Evolutionary conservation across 2,113 vertebrate species (phyloP), one percentile per base, ranked within the genome.

Genomic region (Drymodes brunneopygia): DNA sequence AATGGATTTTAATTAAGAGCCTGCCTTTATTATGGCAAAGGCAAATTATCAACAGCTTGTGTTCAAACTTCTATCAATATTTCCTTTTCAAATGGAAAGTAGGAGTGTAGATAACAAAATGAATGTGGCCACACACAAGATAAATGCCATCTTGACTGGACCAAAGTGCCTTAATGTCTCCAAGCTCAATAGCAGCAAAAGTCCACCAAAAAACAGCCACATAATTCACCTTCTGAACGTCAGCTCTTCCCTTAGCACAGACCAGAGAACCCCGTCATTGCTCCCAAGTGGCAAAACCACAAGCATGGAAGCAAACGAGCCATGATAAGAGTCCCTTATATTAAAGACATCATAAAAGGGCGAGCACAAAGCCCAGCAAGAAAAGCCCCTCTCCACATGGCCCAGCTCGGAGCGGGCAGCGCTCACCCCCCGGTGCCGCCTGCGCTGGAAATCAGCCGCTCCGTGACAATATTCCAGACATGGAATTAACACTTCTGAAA

Each of bases 221-320:
- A 92, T 81, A 86, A 90, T 94, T 96, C 90, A 82, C 45, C 67
- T 51, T 81, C 54, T 29, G 44, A 80, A 93, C 27, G 0, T 62
- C 69, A 90, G 51, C 53, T 84, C 69, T 74, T 81, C 91, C 88
- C 66, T 77, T 16, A 24, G 67, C 66, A 20, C 64, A 29, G 90
- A 94, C 17, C 90, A 35, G 60, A 89, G 54, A 14, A 77, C 58
- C 79, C 81, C 20, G 0, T 33, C 74, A 96, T 64, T 78, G 91
- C 80, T 93, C 96, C 91, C 94, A 67, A 96, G 95, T 35, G 95
- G 82, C 88, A 73, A 94, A 97, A 61, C 95, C 96, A 90, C 96
- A 94, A 80, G 87, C 82, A 86, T 88, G 82, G 90, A 40, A 94
- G 62, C 13, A 90, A 95, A 93, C 29, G 92, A 95, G 28, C 81